Conservation (phyloP, 2,113 vertebrate species). For the Ictidomys tridecemlineatus region DNA sequence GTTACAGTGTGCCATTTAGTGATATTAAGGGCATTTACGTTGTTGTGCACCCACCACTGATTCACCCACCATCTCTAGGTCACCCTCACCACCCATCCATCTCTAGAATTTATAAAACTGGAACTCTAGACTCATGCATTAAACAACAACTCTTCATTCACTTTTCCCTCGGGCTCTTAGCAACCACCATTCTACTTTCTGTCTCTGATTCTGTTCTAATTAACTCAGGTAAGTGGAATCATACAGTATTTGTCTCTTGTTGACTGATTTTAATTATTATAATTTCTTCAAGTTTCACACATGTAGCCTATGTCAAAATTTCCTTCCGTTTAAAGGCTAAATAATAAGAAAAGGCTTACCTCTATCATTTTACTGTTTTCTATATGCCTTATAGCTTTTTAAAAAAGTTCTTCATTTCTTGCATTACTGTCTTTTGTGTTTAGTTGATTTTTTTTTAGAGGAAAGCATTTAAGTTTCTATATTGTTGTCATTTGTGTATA, state of each 20-base stretch:
- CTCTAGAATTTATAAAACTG: neutral
- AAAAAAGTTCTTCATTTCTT: neutral
- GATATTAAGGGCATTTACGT: neutral
- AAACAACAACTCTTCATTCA: neutral
- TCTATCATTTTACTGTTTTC: neutral
- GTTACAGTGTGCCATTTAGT: neutral
- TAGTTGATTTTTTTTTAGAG: neutral
- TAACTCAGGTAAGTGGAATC: neutral
- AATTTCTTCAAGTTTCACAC: neutral
- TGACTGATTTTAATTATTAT: neutral
- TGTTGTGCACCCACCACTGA: neutral
- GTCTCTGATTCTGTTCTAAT: neutral
- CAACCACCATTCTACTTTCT: neutral
- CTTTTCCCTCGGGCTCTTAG: neutral
- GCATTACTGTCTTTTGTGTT: neutral
- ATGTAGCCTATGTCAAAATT: neutral
- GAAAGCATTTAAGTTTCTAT: neutral
- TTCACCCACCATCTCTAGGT: neutral
- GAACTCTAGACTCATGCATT: neutral
- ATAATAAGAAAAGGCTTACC: neutral
- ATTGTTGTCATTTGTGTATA: neutral
- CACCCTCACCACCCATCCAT: neutral
- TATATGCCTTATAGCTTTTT: neutral
- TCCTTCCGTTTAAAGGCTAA: neutral
- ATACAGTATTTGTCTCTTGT: neutral